These are phyloP conservation scores for Hippocampus guttulatus DNA, from an alignment of 2,113 vertebrate species.

Conservation along the genomic window DNA sequence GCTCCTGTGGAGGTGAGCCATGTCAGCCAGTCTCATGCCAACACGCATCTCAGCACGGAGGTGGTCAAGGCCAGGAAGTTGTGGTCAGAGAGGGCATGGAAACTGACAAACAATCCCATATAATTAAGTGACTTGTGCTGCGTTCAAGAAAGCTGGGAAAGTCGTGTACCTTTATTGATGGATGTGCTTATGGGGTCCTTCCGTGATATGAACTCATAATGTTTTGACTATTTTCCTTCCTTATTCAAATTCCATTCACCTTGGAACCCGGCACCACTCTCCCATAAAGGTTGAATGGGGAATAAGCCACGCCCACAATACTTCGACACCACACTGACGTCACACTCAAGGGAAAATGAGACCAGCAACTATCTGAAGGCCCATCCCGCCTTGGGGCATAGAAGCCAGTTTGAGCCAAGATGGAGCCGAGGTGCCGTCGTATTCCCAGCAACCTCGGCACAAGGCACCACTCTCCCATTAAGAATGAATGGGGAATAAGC, in stretches of 20 bases:
- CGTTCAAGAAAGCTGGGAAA: background rate
- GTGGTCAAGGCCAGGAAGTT: background rate
- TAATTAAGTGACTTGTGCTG: background rate
- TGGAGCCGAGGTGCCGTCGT: no score
- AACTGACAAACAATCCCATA: background rate
- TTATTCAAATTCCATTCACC: background rate
- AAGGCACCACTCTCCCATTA: no score
- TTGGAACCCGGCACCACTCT: no score
- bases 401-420: no score
- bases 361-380: background rate
- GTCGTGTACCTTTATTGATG: background rate
- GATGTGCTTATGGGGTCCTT: background rate
- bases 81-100: background rate
- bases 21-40: background rate
- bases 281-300: no score
- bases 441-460: no score
- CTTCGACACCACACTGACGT: no score
- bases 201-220: background rate
- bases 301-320: no score
- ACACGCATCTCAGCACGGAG: background rate
- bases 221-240: background rate
- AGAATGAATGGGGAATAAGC: no score
- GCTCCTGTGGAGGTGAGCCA: conserved; percentile 76
- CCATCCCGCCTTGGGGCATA: no score
- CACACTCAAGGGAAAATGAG: no score